Evolutionary conservation across 1,140 invertebrate species (phyloP).

Genomic region (Rhagoletis pomonella): DNA sequence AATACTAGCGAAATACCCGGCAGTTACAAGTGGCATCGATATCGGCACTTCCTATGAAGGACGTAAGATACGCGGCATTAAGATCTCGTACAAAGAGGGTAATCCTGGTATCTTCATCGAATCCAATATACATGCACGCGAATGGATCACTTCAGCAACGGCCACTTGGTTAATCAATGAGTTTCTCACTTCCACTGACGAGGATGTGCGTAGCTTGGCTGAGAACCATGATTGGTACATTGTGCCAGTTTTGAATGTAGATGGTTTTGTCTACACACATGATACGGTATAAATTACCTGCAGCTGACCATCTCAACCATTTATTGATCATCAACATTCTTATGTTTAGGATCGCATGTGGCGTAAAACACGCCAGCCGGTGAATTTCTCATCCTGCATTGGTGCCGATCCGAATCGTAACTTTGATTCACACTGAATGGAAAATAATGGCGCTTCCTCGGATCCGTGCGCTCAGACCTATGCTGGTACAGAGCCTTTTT

Average conservation of each 20-base stretch:
- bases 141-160: slow-evolving; percentile 79
- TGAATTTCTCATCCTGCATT: slow-evolving; percentile 73
- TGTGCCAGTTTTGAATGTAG: slow-evolving; percentile 82
- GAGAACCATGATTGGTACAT: slow-evolving; percentile 80
- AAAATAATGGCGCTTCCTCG: slow-evolving; percentile 67
- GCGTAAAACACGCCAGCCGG: slow-evolving; percentile 75
- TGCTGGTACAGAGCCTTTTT: slow-evolving; percentile 83
- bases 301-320: not conserved
- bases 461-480: slow-evolving; percentile 81
- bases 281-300: slow-evolving; percentile 59
- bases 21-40: slow-evolving; percentile 58
- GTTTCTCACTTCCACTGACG: slow-evolving; percentile 69
- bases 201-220: slow-evolving; percentile 69
- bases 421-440: slow-evolving; percentile 80
- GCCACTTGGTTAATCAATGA: slow-evolving; percentile 77
- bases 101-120: slow-evolving; percentile 77
- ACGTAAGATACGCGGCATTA: slow-evolving; percentile 78
- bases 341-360: slow-evolving; percentile 74
- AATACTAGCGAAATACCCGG: slow-evolving; percentile 69
- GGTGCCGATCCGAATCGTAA: slow-evolving; percentile 83
- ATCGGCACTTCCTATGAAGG: slow-evolving; percentile 77
- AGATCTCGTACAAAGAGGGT: slow-evolving; percentile 77
- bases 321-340: not conserved
- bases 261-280: slow-evolving; percentile 82
- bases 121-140: slow-evolving; percentile 76